Conservation (phyloP, 2,888 invertebrate genomes). For the Kryphioiulus occultus region DNA sequence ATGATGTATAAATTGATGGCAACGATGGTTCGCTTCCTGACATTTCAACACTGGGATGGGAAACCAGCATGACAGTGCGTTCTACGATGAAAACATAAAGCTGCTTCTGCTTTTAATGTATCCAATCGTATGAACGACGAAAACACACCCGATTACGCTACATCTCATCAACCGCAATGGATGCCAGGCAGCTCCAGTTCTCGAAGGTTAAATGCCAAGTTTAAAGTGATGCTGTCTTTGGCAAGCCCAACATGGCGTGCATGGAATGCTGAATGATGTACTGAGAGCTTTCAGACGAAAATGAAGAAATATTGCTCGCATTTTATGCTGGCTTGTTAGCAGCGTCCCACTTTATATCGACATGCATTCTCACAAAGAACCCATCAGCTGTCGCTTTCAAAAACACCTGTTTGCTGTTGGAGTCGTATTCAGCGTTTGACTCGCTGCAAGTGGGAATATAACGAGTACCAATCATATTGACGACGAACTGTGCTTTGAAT, state of each 20-base stretch:
- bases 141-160: too few species aligned
- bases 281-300: neutral
- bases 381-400: neutral
- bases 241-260: neutral
- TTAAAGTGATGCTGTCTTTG: neutral
- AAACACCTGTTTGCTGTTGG: constrained; percentile 6
- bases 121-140: neutral
- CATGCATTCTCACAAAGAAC: neutral
- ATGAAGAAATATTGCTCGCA: neutral
- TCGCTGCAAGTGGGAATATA: neutral
- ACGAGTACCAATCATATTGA: too few species aligned
- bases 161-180: too few species aligned
- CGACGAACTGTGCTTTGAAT: too few species aligned
- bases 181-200: too few species aligned
- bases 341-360: neutral
- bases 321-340: neutral
- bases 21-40: neutral
- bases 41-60: neutral
- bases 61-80: neutral
- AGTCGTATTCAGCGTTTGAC: neutral
- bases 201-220: neutral
- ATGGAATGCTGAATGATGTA: neutral
- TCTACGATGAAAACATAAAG: neutral
- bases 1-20: neutral
- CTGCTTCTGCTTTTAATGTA: neutral